Percentiles rank a stretch among this genome's conserved stretches.
phyloP scores from a whole-genome alignment of 64 coral and sea anemone genomes.

The Astreopora myriophthalma region DNA sequence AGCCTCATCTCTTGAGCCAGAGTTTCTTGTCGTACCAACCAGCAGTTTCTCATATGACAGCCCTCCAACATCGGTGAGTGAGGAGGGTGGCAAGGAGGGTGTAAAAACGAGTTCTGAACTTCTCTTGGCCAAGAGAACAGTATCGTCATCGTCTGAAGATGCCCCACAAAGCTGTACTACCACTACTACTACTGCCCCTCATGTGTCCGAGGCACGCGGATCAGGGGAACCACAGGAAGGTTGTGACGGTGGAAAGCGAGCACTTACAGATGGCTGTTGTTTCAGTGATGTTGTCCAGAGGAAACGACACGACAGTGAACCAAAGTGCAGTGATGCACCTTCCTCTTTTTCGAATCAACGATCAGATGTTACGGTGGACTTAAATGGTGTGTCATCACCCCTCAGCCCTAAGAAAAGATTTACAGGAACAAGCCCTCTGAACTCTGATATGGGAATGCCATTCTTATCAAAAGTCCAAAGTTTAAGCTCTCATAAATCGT shows the following conservation, averaged over 20 bases:
- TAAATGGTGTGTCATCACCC: neutral
- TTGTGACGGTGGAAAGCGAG: neutral
- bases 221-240: neutral
- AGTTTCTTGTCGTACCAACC: conserved; percentile 89
- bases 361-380: neutral
- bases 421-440: conserved; percentile 23
- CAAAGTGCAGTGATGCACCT: neutral
- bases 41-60: conserved; percentile 63
- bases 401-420: conserved; percentile 13
- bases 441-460: conserved; percentile 29
- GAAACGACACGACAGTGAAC: neutral
- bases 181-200: neutral
- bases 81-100: neutral
- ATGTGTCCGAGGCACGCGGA: neutral
- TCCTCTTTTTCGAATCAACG: neutral
- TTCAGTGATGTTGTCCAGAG: neutral
- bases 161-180: neutral
- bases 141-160: neutral
- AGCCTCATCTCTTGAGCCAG: conserved; percentile 82
- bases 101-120: neutral
- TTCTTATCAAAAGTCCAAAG: neutral
- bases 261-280: neutral
- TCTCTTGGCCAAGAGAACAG: neutral
- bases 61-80: conserved; percentile 43
- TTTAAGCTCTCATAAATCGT: neutral